Conservation (phyloP, 2,888 invertebrate genomes). For the Rugalucina vietnamica region DNA sequence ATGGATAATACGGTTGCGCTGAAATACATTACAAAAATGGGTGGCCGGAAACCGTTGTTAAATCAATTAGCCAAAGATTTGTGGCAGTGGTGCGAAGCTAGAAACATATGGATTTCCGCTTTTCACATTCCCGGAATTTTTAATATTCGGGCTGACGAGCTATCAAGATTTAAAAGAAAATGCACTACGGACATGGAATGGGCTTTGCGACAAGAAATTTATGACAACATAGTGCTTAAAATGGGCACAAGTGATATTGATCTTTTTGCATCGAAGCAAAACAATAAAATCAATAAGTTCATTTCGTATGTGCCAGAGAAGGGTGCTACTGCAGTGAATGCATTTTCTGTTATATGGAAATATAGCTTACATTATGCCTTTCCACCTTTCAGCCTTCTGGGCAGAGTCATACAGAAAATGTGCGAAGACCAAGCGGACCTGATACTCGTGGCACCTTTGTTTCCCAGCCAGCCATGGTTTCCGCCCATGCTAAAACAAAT, state of each 20-base stretch:
- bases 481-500: constrained; percentile 26
- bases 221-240: neutral
- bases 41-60: neutral
- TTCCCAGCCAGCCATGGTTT: constrained; percentile 45
- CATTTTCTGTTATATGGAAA: constrained; percentile 50
- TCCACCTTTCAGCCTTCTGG: constrained; percentile 55
- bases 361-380: constrained; percentile 36
- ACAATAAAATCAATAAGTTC: constrained; percentile 27
- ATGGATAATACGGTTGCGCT: constrained; percentile 9
- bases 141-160: constrained; percentile 32
- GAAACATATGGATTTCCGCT: constrained; percentile 40
- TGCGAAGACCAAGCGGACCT: constrained; percentile 29
- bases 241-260: constrained; percentile 31
- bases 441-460: constrained; percentile 39
- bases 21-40: neutral
- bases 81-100: constrained; percentile 38
- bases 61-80: neutral
- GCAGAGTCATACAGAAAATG: constrained; percentile 45
- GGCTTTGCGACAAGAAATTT: constrained; percentile 29
- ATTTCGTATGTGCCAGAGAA: constrained; percentile 38
- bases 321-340: constrained; percentile 39
- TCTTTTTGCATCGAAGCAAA: constrained; percentile 44
- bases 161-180: constrained; percentile 6
- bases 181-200: constrained; percentile 32
- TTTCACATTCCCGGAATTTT: constrained; percentile 32